phyloP scores from a whole-genome alignment of 2,888 invertebrate species.

The Myopa testacea region DNA sequence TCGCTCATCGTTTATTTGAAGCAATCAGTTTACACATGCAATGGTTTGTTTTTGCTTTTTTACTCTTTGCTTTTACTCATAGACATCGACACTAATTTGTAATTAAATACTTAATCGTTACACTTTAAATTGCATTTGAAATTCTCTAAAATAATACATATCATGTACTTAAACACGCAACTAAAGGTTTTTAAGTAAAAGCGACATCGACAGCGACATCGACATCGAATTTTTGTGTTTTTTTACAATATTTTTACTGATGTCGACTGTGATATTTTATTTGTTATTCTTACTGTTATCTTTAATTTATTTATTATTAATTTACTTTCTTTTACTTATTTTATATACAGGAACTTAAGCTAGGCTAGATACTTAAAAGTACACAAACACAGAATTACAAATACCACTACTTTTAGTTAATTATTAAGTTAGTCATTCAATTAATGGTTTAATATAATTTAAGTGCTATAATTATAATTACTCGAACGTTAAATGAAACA shows the following conservation, averaged over 20 bases:
- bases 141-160: constrained; percentile 1
- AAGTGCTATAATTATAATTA: too few species aligned
- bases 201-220: background rate
- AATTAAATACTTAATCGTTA: constrained; percentile 18
- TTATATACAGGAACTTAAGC: constrained; percentile 67
- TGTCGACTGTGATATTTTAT: background rate
- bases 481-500: too few species aligned
- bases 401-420: constrained; percentile 44
- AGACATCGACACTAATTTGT: constrained; percentile 31
- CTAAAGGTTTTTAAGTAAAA: background rate
- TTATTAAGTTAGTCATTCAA: background rate
- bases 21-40: constrained; percentile 22
- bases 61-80: constrained; percentile 33
- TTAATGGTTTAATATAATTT: background rate
- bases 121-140: constrained; percentile 25
- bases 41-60: constrained; percentile 34
- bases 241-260: background rate
- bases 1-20: constrained; percentile 22
- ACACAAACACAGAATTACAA: constrained; percentile 58
- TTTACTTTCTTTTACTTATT: constrained; percentile 43
- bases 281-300: constrained; percentile 39
- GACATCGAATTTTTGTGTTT: constrained; percentile 37
- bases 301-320: constrained; percentile 6
- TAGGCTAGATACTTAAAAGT: constrained; percentile 46
- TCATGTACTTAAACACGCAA: too few species aligned